A percentile compares a stretch with the other conserved stretches of the same genome.
Conservation (phyloP, 92 coral and sea anemone species). For the Micromussa lordhowensis region DNA sequence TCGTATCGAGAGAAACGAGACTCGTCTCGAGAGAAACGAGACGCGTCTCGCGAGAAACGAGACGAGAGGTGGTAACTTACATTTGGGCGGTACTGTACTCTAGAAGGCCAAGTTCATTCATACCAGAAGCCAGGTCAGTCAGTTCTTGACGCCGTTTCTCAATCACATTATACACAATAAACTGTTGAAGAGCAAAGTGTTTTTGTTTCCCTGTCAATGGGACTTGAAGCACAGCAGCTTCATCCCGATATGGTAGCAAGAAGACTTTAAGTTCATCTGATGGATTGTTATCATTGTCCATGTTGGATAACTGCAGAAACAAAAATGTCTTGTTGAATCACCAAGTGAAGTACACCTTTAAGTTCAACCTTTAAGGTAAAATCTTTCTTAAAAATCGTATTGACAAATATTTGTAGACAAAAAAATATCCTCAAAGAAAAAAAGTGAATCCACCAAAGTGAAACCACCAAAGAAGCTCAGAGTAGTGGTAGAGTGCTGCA, state of each 20-base stretch:
- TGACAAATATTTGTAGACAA: not conserved
- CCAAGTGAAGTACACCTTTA: not conserved
- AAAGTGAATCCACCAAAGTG: too few species aligned
- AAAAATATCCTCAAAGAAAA: too few species aligned
- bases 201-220: slow-evolving; percentile 35
- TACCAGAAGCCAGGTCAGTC: slow-evolving; percentile 19
- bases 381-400: not conserved
- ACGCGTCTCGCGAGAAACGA: too few species aligned
- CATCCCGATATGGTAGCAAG: slow-evolving; percentile 55
- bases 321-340: not conserved
- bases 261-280: slow-evolving; percentile 29
- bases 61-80: too few species aligned
- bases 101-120: slow-evolving; percentile 49
- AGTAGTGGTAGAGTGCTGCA: too few species aligned
- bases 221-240: slow-evolving; percentile 49
- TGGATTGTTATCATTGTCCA: slow-evolving; percentile 29
- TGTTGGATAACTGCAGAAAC: slow-evolving; percentile 44
- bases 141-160: slow-evolving; percentile 42
- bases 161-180: slow-evolving; percentile 32
- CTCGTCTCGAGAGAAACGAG: too few species aligned
- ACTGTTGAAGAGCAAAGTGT: slow-evolving; percentile 39
- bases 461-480: too few species aligned
- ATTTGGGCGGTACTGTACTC: too few species aligned
- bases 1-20: too few species aligned
- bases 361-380: not conserved